These are phyloP conservation scores for Cinara cedri DNA, from an alignment of 2,888 invertebrate species.

Conservation along the genomic window DNA sequence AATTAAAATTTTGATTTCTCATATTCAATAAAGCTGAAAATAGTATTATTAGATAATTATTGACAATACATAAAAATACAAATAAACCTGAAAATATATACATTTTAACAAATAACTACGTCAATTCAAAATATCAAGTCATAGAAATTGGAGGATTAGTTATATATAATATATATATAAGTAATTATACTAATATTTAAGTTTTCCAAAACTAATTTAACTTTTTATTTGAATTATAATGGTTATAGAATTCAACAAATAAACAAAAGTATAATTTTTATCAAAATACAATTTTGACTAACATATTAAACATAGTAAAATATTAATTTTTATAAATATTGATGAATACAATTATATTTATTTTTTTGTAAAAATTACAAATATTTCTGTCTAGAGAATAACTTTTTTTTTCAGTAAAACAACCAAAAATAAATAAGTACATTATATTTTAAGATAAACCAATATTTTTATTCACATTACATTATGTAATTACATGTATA, in stretches of 20 bases:
- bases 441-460: background rate
- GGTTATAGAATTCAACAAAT: conserved; percentile 15
- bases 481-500: conserved; percentile 21
- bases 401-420: background rate
- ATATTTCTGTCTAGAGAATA: background rate
- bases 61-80: background rate
- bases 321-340: no score
- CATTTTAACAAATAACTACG: background rate
- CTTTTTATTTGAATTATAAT: background rate
- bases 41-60: background rate
- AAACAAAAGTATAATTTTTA: background rate
- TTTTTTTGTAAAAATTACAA: conserved; percentile 16
- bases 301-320: no score
- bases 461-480: conserved; percentile 7
- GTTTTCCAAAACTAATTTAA: background rate
- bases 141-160: background rate
- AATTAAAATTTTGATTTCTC: conserved; percentile 43
- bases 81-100: conserved; percentile 40
- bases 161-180: background rate
- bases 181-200: background rate
- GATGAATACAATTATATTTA: background rate
- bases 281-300: background rate
- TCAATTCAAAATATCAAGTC: background rate
- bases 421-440: background rate
- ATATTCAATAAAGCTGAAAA: conserved; percentile 37